Conservation (phyloP, 1,140 invertebrate genomes). For the Drosophila setifemur region DNA sequence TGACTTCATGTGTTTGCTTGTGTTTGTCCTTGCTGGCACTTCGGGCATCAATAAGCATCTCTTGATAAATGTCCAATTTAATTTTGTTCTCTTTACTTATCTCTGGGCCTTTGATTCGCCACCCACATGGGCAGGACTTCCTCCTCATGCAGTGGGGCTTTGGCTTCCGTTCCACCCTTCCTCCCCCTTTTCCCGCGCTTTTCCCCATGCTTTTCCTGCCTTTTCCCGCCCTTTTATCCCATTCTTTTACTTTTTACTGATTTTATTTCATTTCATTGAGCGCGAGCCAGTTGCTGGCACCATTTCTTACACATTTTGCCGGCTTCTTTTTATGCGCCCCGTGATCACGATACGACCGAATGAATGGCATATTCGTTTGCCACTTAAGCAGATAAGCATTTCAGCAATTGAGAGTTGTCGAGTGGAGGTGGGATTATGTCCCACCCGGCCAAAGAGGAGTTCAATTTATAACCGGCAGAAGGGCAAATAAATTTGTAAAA, state of each 20-base stretch:
- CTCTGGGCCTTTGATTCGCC: conserved; percentile 40
- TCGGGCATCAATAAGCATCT: conserved; percentile 79
- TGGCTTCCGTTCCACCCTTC: conserved; percentile 14
- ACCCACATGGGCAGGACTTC: conserved; percentile 28
- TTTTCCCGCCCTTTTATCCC: conserved; percentile 20
- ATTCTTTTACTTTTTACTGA: conserved; percentile 22
- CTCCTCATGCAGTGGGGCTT: conserved; percentile 30
- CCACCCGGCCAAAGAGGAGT: no score
- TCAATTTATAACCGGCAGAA: conserved; percentile 18
- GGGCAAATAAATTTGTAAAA: conserved; percentile 26
- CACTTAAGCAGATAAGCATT: conserved; percentile 44
- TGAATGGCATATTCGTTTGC: conserved; percentile 69
- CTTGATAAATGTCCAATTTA: conserved; percentile 82
- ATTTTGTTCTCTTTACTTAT: conserved; percentile 81
- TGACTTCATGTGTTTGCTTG: conserved; percentile 50
- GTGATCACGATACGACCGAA: conserved; percentile 58
- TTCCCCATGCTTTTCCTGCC: conserved; percentile 19
- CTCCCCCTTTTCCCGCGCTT: neutral
- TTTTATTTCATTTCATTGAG: conserved; percentile 59
- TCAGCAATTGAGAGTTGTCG: conserved; percentile 22
- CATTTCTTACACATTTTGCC: conserved; percentile 68
- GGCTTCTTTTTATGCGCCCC: conserved; percentile 50
- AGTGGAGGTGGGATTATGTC: no score
- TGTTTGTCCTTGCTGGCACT: conserved; percentile 50
- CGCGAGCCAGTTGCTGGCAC: conserved; percentile 22